Conservation (phyloP, 2,888 invertebrate species). For the Brachyopa scutellaris region DNA sequence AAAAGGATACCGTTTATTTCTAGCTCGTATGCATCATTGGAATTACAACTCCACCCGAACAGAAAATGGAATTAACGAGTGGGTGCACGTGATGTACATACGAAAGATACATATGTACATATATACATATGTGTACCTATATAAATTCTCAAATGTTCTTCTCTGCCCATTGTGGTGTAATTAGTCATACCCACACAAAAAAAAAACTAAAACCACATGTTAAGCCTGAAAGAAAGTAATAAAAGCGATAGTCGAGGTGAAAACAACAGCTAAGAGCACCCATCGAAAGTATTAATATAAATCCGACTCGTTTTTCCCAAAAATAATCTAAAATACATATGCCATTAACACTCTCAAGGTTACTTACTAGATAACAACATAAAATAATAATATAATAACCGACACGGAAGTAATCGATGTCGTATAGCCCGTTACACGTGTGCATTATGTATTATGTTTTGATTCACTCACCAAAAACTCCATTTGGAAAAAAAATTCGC, state of each 20-base stretch:
- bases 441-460: neutral
- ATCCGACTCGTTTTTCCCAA: neutral
- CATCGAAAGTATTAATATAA: neutral
- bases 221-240: neutral
- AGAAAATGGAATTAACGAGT: constrained; percentile 22
- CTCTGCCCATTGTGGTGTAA: constrained; percentile 4
- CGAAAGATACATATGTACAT: too few relatives aligned
- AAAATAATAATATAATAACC: neutral
- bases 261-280: neutral
- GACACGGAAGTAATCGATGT: neutral
- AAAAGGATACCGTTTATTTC: constrained; percentile 32
- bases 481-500: constrained; percentile 86
- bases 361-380: constrained; percentile 7
- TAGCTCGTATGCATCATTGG: neutral
- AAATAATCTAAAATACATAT: neutral
- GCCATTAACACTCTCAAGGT: neutral
- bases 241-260: neutral
- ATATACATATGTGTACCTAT: too few relatives aligned
- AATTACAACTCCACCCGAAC: constrained; percentile 5
- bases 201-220: neutral
- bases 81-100: constrained; percentile 40
- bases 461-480: constrained; percentile 85
- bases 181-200: neutral
- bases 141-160: neutral
- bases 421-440: constrained; percentile 23